phyloP scores from a whole-genome alignment of 2,797 vertebrate species.

The Gymnothorax javanicus region DNA sequence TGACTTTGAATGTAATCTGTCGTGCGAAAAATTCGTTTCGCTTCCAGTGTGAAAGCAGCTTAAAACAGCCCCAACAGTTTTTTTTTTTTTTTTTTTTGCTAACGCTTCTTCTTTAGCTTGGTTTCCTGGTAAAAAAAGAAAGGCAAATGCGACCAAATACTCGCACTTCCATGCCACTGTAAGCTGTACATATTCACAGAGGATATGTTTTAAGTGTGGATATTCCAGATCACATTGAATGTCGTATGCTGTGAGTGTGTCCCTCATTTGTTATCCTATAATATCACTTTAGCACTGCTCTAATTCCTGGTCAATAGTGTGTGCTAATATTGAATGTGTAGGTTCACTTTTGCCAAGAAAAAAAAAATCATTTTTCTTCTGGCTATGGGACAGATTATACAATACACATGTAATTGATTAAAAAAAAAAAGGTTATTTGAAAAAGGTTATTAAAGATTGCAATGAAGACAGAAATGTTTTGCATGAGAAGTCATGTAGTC shows the following conservation, averaged over 20 bases:
- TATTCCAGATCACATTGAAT: neutral
- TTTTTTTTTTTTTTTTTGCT: too few relatives aligned
- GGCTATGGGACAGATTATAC: neutral
- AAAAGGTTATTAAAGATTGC: neutral
- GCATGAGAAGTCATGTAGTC: neutral
- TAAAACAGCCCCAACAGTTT: neutral
- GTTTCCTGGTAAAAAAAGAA: neutral
- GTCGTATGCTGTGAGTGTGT: neutral
- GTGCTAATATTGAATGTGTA: neutral
- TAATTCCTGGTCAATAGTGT: neutral
- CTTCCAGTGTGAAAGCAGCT: too few relatives aligned
- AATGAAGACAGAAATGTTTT: neutral
- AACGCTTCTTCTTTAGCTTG: neutral
- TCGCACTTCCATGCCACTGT: neutral
- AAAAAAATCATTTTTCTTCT: neutral
- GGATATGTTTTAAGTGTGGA: neutral
- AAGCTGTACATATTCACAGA: neutral
- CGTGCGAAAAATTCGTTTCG: too few relatives aligned
- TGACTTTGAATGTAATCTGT: too few relatives aligned
- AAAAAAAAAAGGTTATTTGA: neutral
- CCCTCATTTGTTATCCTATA: neutral
- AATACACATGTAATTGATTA: too few relatives aligned
- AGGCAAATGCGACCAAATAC: neutral
- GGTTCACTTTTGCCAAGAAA: neutral
- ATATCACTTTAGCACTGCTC: neutral